Evolutionary conservation across 2,888 invertebrate genomes (phyloP).

Genomic region (Camponotus fellah): DNA sequence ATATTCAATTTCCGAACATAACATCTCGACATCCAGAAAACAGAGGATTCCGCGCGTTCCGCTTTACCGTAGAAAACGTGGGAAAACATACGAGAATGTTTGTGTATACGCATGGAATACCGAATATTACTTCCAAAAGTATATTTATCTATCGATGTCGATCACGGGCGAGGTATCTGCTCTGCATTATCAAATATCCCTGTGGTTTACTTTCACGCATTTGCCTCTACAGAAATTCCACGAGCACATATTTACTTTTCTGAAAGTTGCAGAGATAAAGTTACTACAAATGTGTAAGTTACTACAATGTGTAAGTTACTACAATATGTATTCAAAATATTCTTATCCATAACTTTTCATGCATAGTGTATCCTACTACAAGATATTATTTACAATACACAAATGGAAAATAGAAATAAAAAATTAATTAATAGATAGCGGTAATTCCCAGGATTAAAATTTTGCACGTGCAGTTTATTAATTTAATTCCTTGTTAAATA

Average conservation of each 20-base stretch:
- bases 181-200: conserved; percentile 42
- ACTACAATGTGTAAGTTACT: too few relatives aligned
- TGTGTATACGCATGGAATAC: not conserved
- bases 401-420: not conserved
- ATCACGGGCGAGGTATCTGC: conserved; percentile 32
- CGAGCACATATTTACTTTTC: conserved; percentile 38
- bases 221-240: conserved; percentile 15
- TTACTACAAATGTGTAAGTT: conserved; percentile 28
- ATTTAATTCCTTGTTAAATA: not conserved
- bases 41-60: conserved; percentile 11
- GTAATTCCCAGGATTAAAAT: not conserved
- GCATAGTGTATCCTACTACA: not conserved
- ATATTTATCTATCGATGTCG: conserved; percentile 53
- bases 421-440: not conserved
- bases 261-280: conserved; percentile 14
- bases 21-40: conserved; percentile 47
- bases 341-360: conserved; percentile 1
- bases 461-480: not conserved
- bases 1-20: conserved; percentile 66
- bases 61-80: conserved; percentile 7
- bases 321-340: conserved; percentile 1
- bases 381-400: conserved; percentile 2
- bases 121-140: conserved; percentile 46
- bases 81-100: conserved; percentile 30
- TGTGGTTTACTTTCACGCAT: conserved; percentile 37